A percentile compares a stretch with the other conserved stretches of the same genome.
Conservation (phyloP, 2,797 vertebrate species). For the Phrynocephalus vlangalii region DNA sequence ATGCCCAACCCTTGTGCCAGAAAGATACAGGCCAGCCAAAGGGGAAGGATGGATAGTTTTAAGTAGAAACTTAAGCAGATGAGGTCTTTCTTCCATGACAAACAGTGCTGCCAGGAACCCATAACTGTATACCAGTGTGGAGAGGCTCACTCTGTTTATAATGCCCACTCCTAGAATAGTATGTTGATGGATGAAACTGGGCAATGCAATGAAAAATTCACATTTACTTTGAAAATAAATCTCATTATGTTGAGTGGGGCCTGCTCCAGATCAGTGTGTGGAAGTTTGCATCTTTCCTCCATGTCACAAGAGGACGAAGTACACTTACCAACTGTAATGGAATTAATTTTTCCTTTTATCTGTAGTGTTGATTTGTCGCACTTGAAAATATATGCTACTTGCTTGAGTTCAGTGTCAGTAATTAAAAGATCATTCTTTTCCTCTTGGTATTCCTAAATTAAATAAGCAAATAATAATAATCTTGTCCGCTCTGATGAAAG, state of each 20-base stretch:
- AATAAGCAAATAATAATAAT: background rate
- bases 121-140: too few relatives aligned
- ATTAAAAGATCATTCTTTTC: constrained; percentile 90
- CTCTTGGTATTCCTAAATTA: constrained; percentile 91
- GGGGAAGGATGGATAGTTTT: too few relatives aligned
- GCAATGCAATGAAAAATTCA: background rate
- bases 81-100: too few relatives aligned
- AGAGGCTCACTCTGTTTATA: background rate
- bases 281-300: background rate
- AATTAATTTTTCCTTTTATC: constrained; percentile 97
- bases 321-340: constrained; percentile 90
- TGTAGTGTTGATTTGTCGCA: constrained; percentile 92
- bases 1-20: too few relatives aligned
- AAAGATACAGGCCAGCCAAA: too few relatives aligned
- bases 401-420: constrained; percentile 92
- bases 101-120: too few relatives aligned
- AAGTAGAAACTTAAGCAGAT: too few relatives aligned
- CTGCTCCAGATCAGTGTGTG: background rate
- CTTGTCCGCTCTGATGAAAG: constrained; percentile 21
- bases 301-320: constrained; percentile 31
- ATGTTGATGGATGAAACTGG: background rate
- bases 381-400: constrained; percentile 93
- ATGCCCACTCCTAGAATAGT: background rate
- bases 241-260: background rate
- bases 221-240: background rate